Percentiles rank a stretch among this genome's conserved stretches.
These are phyloP conservation scores for Brotula barbata DNA, from an alignment of 2,797 vertebrate species.

Conservation along the genomic window DNA sequence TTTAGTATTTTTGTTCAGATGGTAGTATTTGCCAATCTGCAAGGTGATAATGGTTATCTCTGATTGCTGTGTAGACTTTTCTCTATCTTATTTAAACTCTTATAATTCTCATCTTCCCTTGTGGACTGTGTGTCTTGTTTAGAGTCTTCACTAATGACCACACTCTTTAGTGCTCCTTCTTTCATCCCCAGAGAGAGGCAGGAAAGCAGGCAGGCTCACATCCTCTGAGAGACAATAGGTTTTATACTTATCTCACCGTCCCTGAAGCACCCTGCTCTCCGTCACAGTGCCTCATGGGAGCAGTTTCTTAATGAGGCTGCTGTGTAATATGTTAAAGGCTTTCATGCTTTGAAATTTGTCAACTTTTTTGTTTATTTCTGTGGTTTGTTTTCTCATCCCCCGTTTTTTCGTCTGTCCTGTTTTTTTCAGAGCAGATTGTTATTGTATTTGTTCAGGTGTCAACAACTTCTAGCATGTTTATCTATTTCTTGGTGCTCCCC, in stretches of 20 bases:
- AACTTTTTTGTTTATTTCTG: background rate
- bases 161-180: constrained; percentile 50
- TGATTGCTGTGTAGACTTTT: too few species aligned
- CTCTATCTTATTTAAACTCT: too few species aligned
- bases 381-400: constrained; percentile 4
- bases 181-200: constrained; percentile 35
- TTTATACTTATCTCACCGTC: constrained; percentile 67
- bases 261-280: constrained; percentile 58
- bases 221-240: constrained; percentile 38
- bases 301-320: constrained; percentile 65
- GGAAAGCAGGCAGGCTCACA: constrained; percentile 20
- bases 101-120: too few species aligned
- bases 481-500: background rate
- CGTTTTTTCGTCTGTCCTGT: background rate
- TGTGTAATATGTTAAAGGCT: too few species aligned
- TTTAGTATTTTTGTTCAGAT: background rate
- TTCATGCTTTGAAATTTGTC: background rate
- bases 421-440: too few species aligned
- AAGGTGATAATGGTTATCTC: background rate
- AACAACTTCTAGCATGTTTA: too few species aligned
- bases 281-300: constrained; percentile 49
- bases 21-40: background rate
- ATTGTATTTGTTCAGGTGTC: too few species aligned
- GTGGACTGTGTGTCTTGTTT: constrained; percentile 52
- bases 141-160: constrained; percentile 72